Base-by-base conservation (phyloP, 1,140 invertebrate genomes). In the Diabrotica undecimpunctata region DNA sequence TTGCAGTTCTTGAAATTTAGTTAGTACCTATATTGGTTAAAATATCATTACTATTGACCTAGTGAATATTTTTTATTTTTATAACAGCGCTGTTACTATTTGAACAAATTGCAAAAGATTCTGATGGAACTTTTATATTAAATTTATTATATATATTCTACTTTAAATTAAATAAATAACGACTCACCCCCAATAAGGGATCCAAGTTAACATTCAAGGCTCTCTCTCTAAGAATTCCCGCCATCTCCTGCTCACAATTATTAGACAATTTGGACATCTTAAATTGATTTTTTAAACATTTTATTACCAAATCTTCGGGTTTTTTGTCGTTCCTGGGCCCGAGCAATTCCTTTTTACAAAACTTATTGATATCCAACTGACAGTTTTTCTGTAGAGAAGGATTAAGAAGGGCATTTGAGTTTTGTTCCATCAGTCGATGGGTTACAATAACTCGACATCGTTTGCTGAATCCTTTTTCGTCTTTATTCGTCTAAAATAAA, bases 351-450 rank as follows among this genome's bases (percentile, higher is more conserved):
- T 61, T 69, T 53, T 70, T 64, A 77, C 92, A 94, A 74, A 87
- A 90, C 74, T 87, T 88, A 68, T 79, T 80, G n/a, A 87, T 87
- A 73, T 95, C 94, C 66, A 80, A 73, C 39, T 83, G 81, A 75
- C 95, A 97, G 6, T 87, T 85, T 66, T 87, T 87, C 76, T 93
- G 89, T 37, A 99, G 82, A 7, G 87, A 83, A 11, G 93, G 92
- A 83, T 99, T 98, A 55, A 99, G 89, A 69, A 96, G 85, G 73
- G 93, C 94, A 81, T 99, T 96, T 54, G 88, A 85, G 77, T 93
- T 95, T 81, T 96, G 93, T 78, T 95, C 93, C 62, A 95, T 90
- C 87, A 97, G 91, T 76, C 97, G 84, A 78, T 90, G 89, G 7
- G 94, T 82, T 5, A 99, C 89, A 10, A 98, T 85, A 58, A 87